These are phyloP conservation scores for Eupithecia subumbrata DNA, from an alignment of 2,888 invertebrate species.

Conservation along the genomic window DNA sequence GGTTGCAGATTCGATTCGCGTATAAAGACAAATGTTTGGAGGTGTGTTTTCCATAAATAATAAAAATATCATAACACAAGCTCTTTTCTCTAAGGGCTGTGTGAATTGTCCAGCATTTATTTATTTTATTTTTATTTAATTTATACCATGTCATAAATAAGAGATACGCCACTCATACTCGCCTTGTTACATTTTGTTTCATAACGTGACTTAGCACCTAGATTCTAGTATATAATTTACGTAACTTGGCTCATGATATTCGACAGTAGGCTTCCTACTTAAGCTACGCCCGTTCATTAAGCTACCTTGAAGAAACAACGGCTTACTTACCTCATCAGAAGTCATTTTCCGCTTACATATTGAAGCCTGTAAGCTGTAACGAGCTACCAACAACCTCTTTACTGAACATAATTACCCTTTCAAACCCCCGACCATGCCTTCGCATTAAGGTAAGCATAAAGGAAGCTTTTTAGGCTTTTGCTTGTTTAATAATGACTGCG, in stretches of 20 bases:
- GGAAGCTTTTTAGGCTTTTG: constrained; percentile 13
- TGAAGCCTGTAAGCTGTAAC: constrained; percentile 16
- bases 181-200: background rate
- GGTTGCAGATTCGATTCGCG: background rate
- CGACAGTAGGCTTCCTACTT: background rate
- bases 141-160: background rate
- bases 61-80: no score
- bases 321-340: constrained; percentile 3
- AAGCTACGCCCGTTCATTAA: background rate
- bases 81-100: no score
- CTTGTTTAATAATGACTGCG: background rate
- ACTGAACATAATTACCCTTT: constrained; percentile 23
- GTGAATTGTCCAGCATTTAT: background rate
- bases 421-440: constrained; percentile 13
- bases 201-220: background rate
- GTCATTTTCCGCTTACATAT: constrained; percentile 19
- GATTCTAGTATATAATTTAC: background rate
- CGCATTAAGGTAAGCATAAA: constrained; percentile 14
- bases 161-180: background rate
- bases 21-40: background rate
- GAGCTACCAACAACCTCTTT: constrained; percentile 12
- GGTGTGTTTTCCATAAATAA: no score
- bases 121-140: background rate
- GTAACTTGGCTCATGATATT: background rate
- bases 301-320: constrained; percentile 3